Percentiles rank a stretch among this genome's conserved stretches.
These are phyloP conservation scores for Lithophane semibrunnea DNA, from an alignment of 2,888 invertebrate species.

Conservation along the genomic window DNA sequence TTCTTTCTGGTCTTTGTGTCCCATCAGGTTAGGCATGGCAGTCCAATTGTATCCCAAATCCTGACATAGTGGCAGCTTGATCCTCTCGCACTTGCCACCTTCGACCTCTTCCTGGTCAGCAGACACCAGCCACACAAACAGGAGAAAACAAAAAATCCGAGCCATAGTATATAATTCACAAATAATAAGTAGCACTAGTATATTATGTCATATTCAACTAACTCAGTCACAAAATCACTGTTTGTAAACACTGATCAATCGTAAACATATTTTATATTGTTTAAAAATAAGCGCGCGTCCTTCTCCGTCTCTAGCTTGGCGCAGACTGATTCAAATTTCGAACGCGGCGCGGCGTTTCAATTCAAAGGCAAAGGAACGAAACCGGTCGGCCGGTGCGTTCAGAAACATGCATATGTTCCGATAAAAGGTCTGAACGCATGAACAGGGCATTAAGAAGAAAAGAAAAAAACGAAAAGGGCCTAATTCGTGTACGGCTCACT, in stretches of 20 bases:
- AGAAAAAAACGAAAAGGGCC: constrained; percentile 84
- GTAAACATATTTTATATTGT: constrained; percentile 78
- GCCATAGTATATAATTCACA: constrained; percentile 80
- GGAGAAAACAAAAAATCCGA: constrained; percentile 83
- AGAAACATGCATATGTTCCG: constrained; percentile 87
- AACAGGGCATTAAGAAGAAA: constrained; percentile 87
- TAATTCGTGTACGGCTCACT: constrained; percentile 89
- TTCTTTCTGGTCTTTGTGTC: constrained; percentile 94
- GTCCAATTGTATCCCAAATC: constrained; percentile 96
- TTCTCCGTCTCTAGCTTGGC: constrained; percentile 68
- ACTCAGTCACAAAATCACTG: constrained; percentile 81
- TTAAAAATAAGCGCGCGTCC: constrained; percentile 70
- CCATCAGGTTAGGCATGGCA: constrained; percentile 96
- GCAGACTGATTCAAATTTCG: constrained; percentile 84
- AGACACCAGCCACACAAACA: constrained; percentile 81
- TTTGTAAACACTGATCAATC: constrained; percentile 77
- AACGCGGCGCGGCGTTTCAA: constrained; percentile 81
- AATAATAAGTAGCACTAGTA: constrained; percentile 72
- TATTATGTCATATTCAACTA: constrained; percentile 79
- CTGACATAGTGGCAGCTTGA: constrained; percentile 94
- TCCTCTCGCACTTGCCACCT: constrained; percentile 93
- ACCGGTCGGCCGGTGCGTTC: constrained; percentile 87
- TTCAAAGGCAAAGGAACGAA: constrained; percentile 86
- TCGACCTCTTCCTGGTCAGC: constrained; percentile 86
- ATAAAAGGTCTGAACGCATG: constrained; percentile 88